These are phyloP conservation scores for Caenorhabditis panamensis DNA, from an alignment of 2,888 invertebrate species.

Conservation along the genomic window DNA sequence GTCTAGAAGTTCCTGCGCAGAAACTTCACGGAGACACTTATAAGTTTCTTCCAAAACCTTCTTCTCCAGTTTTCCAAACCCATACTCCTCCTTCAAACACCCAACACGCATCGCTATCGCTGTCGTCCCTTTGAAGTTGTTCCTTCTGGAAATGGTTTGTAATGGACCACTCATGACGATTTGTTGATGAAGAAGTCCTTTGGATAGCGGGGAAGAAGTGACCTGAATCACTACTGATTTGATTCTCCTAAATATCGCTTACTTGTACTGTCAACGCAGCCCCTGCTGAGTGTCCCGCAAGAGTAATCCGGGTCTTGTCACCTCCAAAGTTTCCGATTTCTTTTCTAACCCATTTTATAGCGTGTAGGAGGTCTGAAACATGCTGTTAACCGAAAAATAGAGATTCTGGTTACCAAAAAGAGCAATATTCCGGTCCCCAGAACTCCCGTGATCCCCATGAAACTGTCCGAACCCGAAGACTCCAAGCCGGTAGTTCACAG, in stretches of 20 bases:
- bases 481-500: slow-evolving; percentile 53
- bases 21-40: slow-evolving; percentile 9
- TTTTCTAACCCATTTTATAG: slow-evolving; percentile 27
- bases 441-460: background rate
- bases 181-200: slow-evolving; percentile 4
- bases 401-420: background rate
- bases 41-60: background rate
- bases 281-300: slow-evolving; percentile 55
- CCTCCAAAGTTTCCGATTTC: slow-evolving; percentile 55
- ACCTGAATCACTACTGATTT: background rate
- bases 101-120: background rate
- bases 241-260: background rate
- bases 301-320: slow-evolving; percentile 23
- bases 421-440: background rate
- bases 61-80: background rate
- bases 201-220: background rate
- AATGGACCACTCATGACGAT: slow-evolving; percentile 20
- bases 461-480: slow-evolving; percentile 44
- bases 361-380: slow-evolving; percentile 20
- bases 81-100: background rate
- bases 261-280: background rate
- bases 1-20: background rate
- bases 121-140: background rate
- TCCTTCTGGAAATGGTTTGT: background rate
- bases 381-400: background rate